Evolutionary conservation across 2,888 invertebrate genomes (phyloP), one percentile per base, ranked within the genome.

Genomic region (Philereme vetulata): DNA sequence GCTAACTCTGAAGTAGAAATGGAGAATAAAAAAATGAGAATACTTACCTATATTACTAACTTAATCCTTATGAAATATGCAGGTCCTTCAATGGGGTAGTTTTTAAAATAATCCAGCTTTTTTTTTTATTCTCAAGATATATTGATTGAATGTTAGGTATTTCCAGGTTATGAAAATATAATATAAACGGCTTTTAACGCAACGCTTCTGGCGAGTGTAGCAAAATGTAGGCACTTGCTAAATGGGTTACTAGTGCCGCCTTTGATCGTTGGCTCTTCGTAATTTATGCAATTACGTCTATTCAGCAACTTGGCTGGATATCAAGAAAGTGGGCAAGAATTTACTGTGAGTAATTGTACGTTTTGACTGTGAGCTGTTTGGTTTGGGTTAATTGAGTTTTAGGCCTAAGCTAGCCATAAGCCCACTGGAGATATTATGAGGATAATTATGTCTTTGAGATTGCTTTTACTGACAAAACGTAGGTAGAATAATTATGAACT

Each of bases 251-350:
- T 62, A 57, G 53, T 48, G 56, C 53, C 53, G 56, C 69, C 79
- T 82, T 82, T 82, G 82, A 82, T 80, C 80, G 72, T 75, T 71
- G 72, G 68, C 74, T 68, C 65, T 70, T 72, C 70, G 72, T 81
- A 84, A 82, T 84, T 82, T 80, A 82, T 82, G 77, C 79, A 84
- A 84, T 84, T 81, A 84, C 73, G 69, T 67, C 72, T 74, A 69
- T 74, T 76, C 73, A 70, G 71, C 69, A 66, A 72, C 71, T 76
- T 80, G 77, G 75, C 78, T 73, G 66, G 69, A 71, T 76, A 77
- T 77, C 72, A 76, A 74, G 75, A 77, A 76, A 77, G 53, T 72
- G 75, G 72, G 71, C 51, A 63, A 63, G 56, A 38, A 60, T 65
- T 62, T 62, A 47, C 49, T 50, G 35, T 11, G 34, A 52, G 43